These are phyloP conservation scores for Notothenia coriiceps DNA, from an alignment of 2,113 vertebrate genomes.

Conservation along the genomic window DNA sequence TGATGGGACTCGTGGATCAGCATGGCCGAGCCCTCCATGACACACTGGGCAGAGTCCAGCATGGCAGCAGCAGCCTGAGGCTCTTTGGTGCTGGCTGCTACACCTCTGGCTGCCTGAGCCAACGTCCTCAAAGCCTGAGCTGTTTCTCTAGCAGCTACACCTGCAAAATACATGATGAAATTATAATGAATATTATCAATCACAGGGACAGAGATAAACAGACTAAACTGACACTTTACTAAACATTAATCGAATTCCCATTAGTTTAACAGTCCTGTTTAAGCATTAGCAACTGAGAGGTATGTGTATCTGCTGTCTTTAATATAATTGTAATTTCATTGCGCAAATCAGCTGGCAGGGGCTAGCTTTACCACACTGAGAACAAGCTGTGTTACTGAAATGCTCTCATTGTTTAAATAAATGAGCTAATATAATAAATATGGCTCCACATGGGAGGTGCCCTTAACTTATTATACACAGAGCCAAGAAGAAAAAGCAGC, in stretches of 20 bases:
- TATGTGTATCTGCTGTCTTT: constrained; percentile 15
- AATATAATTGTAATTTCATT: constrained; percentile 10
- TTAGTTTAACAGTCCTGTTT: constrained; percentile 22
- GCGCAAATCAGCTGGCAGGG: constrained; percentile 38
- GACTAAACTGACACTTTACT: constrained; percentile 15
- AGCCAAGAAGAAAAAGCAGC: constrained; percentile 57
- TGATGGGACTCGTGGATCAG: constrained; percentile 98
- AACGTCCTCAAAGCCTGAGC: constrained; percentile 95
- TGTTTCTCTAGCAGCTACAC: constrained; percentile 96
- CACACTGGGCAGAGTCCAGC: constrained; percentile 95
- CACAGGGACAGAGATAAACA: neutral
- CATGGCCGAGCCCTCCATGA: constrained; percentile 98
- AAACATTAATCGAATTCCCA: constrained; percentile 21
- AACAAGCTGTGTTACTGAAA: constrained; percentile 45
- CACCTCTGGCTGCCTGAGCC: constrained; percentile 95
- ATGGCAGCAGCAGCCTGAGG: constrained; percentile 91
- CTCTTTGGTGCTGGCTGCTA: constrained; percentile 93
- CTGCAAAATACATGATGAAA: constrained; percentile 70
- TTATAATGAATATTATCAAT: neutral
- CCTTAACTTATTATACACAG: constrained; percentile 70
- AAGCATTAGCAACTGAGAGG: constrained; percentile 26
- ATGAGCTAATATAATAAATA: constrained; percentile 68
- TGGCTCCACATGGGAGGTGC: constrained; percentile 59
- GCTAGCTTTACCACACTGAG: constrained; percentile 24
- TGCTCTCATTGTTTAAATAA: constrained; percentile 68